phyloP scores from a whole-genome alignment of 2,888 invertebrate genomes.

The Steinernema hermaphroditum region DNA sequence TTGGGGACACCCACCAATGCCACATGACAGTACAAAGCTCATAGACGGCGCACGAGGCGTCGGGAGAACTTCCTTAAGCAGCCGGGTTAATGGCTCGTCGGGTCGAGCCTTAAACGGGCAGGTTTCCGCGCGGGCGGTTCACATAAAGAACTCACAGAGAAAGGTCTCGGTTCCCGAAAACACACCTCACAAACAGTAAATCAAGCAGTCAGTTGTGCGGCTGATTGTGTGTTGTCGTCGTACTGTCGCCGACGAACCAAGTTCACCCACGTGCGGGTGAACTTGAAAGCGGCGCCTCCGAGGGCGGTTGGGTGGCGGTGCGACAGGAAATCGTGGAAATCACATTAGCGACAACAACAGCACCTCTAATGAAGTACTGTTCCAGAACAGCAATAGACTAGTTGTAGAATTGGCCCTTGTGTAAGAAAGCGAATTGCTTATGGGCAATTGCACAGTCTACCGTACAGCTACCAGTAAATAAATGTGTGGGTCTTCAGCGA shows the following conservation, averaged over 20 bases:
- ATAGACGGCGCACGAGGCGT: not conserved
- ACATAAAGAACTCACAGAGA: no score
- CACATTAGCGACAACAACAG: no score
- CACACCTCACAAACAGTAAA: not conserved
- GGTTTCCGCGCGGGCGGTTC: no score
- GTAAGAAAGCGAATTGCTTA: not conserved
- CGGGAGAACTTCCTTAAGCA: no score
- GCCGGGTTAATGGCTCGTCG: no score
- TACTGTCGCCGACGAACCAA: conserved; percentile 18
- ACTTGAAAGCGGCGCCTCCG: not conserved
- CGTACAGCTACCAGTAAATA: no score
- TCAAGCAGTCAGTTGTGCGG: not conserved
- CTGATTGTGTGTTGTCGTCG: not conserved
- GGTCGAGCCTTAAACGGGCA: no score
- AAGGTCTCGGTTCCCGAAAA: conserved; percentile 9
- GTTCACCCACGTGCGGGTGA: conserved; percentile 27
- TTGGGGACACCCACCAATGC: conserved; percentile 9
- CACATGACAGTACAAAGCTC: conserved; percentile 4
- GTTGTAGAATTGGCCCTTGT: not conserved
- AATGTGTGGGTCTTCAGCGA: no score
- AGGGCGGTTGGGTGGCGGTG: no score
- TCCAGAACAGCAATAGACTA: no score
- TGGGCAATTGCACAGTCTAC: not conserved
- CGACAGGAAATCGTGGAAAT: no score
- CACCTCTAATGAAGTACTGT: no score